Evolutionary conservation across 2,797 vertebrate species (phyloP), one percentile per base, ranked within the genome.

Genomic region (Galaxias olidus): DNA sequence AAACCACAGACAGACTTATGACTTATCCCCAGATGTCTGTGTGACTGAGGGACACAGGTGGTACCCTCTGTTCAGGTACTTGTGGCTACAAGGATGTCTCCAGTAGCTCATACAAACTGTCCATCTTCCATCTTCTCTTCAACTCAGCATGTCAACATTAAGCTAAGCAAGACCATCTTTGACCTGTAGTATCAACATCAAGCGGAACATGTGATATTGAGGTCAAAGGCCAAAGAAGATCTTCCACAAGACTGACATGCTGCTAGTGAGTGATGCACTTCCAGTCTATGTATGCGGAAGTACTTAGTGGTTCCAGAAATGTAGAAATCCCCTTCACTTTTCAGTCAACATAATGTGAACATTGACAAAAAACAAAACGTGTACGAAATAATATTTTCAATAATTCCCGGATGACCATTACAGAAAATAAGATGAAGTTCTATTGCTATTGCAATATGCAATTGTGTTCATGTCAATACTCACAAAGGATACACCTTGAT

Each of bases 91-190:
- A 68, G 71, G 69, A 40, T 20, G 10, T 42, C 55, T 44, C 56
- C 42, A 41, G 10, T 43, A 57, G 55, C 73, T 72, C 45, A 69
- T 75, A 63, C 50, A 49, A 68, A 76, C 65, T 63, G 56, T 63
- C 50, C 47, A 46, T 30, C 61, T 44, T n/a, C 60, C 68, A 42
- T 51, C 61, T 44, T 51, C 49, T 61, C 67, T 58, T 4, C 20
- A 79, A 71, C 77, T 80, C 71, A 75, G 79, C 78, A 80, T 83
- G 77, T 69, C 70, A 82, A 68, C 68, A 40, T 78, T 73, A 76
- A 80, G 79, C 75, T 80, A 78, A 77, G 30, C 65, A 71, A 73
- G 42, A n/a, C 45, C 7, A 11, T 44, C 43, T 61, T 58, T 8
- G 9, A 62, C 40, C 50, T 59, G 68, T 61, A 61, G 58, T 75